phyloP scores from a whole-genome alignment of 2,888 invertebrate genomes.

The Pristionchus fissidentatus region DNA sequence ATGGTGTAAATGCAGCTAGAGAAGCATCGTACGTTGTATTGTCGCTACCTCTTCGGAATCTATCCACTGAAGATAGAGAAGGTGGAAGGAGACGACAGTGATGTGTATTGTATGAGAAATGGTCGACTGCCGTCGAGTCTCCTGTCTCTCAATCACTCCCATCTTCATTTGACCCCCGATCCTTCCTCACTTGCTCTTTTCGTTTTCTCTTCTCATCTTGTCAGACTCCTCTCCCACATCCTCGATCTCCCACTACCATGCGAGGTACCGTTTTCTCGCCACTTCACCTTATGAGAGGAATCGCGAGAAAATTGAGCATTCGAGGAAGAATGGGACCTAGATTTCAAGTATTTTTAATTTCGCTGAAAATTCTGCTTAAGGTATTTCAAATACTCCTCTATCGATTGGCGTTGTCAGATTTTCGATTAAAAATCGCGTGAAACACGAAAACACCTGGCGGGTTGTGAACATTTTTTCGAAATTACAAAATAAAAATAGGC shows the following conservation, averaged over 20 bases:
- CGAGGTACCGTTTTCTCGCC: not conserved
- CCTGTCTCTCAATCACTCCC: not conserved
- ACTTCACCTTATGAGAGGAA: no score
- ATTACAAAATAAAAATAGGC: no score
- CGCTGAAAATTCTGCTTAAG: no score
- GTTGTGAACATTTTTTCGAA: no score
- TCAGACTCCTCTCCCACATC: conserved; percentile 15
- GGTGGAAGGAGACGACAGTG: conserved; percentile 22
- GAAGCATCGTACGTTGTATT: conserved; percentile 6
- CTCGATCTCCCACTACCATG: conserved; percentile 32
- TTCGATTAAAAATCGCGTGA: no score
- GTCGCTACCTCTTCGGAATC: conserved; percentile 21
- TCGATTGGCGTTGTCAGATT: no score
- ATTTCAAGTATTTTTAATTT: no score
- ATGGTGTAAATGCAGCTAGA: no score
- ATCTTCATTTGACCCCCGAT: not conserved
- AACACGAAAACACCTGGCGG: no score
- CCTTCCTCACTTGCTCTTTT: conserved; percentile 8
- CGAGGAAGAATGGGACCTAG: no score
- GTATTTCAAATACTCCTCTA: no score
- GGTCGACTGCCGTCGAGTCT: not conserved
- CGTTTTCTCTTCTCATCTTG: conserved; percentile 40
- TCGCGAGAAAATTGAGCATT: no score
- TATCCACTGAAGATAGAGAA: conserved; percentile 32
- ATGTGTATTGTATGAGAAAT: conserved; percentile 29